Evolutionary conservation across 2,888 invertebrate genomes (phyloP).

Genomic region (Entomobrya proxima): DNA sequence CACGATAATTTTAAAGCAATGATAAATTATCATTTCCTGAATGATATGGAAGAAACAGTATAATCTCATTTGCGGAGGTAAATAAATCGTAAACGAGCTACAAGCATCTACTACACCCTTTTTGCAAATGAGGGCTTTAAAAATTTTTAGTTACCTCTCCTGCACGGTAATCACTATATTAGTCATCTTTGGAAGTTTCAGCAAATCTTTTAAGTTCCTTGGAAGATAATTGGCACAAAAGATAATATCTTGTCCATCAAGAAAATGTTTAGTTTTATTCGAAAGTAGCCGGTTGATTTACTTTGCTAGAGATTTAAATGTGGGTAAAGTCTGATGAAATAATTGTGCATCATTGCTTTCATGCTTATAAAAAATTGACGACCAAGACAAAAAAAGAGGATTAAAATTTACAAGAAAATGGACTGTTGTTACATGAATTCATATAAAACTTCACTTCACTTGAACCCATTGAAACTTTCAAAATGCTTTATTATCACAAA

Average conservation of each 20-base stretch:
- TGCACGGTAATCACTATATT: slow-evolving; percentile 17
- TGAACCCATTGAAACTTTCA: no score
- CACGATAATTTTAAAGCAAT: no score
- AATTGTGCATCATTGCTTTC: no score
- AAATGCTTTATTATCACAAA: no score
- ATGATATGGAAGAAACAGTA: background rate
- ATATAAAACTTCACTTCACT: no score
- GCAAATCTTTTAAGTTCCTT: background rate
- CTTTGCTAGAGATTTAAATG: no score
- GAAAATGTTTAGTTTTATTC: background rate
- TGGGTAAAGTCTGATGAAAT: no score
- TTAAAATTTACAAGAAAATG: no score
- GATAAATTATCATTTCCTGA: background rate
- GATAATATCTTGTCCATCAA: background rate
- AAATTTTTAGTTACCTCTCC: background rate
- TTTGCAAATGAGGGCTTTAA: background rate
- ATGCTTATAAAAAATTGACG: no score
- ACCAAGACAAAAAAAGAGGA: no score
- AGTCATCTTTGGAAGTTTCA: background rate
- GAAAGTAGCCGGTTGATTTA: no score
- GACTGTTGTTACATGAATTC: no score
- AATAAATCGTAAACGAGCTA: background rate
- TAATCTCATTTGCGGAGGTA: background rate
- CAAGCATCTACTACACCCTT: background rate
- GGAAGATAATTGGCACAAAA: background rate